A percentile compares a stretch with the other conserved stretches of the same genome.
phyloP scores from a whole-genome alignment of 2,113 vertebrate genomes.

The Zonotrichia leucophrys region DNA sequence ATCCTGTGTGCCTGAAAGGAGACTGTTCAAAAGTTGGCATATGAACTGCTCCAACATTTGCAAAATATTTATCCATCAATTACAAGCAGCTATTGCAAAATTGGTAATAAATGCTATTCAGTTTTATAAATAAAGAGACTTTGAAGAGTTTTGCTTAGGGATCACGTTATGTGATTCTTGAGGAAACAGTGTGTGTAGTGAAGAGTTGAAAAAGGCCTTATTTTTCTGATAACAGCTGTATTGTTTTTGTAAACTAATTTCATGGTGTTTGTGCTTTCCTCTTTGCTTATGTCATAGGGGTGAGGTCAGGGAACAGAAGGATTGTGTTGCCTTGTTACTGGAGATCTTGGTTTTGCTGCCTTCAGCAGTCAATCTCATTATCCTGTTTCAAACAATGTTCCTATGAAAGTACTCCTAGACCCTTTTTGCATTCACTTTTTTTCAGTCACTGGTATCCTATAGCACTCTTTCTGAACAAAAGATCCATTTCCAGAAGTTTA shows the following conservation, averaged over 20 bases:
- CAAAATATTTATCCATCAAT: background rate
- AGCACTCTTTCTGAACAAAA: conserved; percentile 52
- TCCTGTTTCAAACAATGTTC: conserved; percentile 47
- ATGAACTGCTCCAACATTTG: background rate
- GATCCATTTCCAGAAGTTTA: conserved; percentile 56
- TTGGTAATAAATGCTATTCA: background rate
- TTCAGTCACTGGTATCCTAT: conserved; percentile 32
- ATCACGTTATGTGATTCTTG: background rate
- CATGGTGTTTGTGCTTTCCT: background rate
- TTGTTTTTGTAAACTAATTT: conserved; percentile 5
- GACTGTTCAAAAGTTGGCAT: background rate
- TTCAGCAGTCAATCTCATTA: conserved; percentile 46
- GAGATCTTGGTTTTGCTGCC: conserved; percentile 48
- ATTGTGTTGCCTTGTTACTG: conserved; percentile 54
- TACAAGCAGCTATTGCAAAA: background rate
- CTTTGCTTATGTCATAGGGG: conserved; percentile 26
- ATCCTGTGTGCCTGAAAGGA: background rate
- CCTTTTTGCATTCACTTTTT: conserved; percentile 26
- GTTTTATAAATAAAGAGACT: background rate
- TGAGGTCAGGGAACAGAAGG: conserved; percentile 53
- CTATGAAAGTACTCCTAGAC: conserved; percentile 49
- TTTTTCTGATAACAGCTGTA: conserved; percentile 2
- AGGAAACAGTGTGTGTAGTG: background rate
- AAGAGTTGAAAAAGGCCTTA: background rate
- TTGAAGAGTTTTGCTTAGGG: background rate